phyloP scores from a whole-genome alignment of 2,888 invertebrate species.

The Hyles lineata region DNA sequence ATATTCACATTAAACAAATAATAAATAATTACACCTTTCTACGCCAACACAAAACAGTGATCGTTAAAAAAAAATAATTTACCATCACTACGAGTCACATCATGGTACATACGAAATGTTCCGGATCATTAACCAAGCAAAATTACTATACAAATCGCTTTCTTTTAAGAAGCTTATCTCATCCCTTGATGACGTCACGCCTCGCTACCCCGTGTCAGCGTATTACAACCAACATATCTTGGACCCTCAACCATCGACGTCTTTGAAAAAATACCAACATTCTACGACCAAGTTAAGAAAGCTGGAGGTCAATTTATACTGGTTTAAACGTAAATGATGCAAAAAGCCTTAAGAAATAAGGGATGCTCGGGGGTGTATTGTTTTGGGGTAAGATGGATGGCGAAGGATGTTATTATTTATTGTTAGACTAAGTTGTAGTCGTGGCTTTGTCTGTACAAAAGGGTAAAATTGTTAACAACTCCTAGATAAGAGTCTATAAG shows the following conservation, averaged over 20 bases:
- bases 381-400: slow-evolving; percentile 49
- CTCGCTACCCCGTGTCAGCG: slow-evolving; percentile 47
- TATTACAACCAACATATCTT: slow-evolving; percentile 41
- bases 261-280: slow-evolving; percentile 37
- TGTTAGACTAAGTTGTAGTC: slow-evolving; percentile 25
- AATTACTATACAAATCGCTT: slow-evolving; percentile 20
- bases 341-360: slow-evolving; percentile 59
- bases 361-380: slow-evolving; percentile 46
- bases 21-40: too few species aligned
- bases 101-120: background rate
- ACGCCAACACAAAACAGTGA: too few species aligned
- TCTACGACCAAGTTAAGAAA: slow-evolving; percentile 35
- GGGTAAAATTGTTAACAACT: background rate
- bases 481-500: background rate
- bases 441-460: background rate
- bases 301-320: slow-evolving; percentile 47
- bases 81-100: background rate
- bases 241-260: slow-evolving; percentile 36
- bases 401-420: slow-evolving; percentile 44
- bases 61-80: background rate
- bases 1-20: too few species aligned
- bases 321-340: slow-evolving; percentile 61
- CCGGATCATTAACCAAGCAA: slow-evolving; percentile 31
- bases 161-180: slow-evolving; percentile 27
- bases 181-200: slow-evolving; percentile 45